These are phyloP conservation scores for Aplodontia rufa DNA, from an alignment of 2,113 vertebrate species.

Conservation along the genomic window DNA sequence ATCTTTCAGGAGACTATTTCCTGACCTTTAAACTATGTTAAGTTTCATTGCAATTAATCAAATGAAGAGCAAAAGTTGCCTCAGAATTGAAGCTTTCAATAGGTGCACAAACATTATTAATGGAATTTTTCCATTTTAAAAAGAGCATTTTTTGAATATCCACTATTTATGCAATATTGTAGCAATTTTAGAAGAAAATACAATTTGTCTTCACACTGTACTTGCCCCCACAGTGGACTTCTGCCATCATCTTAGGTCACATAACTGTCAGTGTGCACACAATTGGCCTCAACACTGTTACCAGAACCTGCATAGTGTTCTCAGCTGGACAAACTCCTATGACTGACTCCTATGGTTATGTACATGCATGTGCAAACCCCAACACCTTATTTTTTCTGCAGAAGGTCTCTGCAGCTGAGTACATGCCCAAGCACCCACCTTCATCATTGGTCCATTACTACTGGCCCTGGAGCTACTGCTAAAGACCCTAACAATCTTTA, in stretches of 20 bases:
- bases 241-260: background rate
- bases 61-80: background rate
- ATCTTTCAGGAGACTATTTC: background rate
- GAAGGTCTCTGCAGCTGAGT: background rate
- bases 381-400: background rate
- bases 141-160: background rate
- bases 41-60: background rate
- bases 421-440: too few species aligned
- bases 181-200: background rate
- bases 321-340: too few species aligned
- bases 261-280: background rate
- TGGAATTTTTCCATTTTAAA: background rate
- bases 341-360: background rate
- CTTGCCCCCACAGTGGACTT: background rate
- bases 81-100: background rate
- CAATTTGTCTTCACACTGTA: background rate
- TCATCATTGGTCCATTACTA: background rate
- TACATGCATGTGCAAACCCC: background rate
- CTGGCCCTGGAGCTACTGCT: background rate
- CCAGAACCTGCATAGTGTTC: background rate
- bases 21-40: conserved; percentile 11
- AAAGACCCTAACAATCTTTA: background rate
- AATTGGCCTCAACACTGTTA: background rate
- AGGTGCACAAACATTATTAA: background rate
- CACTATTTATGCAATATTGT: background rate